Evolutionary conservation across 2,888 invertebrate genomes (phyloP), one percentile per base, ranked within the genome.

Genomic region (Ochropleura plecta): DNA sequence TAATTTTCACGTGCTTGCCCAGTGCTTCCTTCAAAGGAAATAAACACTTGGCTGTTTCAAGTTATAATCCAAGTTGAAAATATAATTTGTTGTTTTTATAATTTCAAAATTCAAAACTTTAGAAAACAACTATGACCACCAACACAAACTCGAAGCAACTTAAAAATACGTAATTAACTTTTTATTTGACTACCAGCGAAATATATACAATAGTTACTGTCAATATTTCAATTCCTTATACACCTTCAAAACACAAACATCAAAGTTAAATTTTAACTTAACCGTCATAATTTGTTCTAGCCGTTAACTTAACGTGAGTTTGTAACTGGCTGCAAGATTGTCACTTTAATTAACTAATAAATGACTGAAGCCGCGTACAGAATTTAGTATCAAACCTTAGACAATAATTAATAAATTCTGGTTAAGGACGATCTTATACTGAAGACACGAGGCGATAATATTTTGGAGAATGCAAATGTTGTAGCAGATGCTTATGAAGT

Each of bases 301-400:
- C 75, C 70, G 81, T 81, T 85, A 77, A 84, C 55, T 79, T 78
- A 85, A 83, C 71, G 72, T 44, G 76, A 85, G 78, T 78, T 85
- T 62, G 77, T 77, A 81, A 84, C 78, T 77, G 81, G 78, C 63
- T 74, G 51, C 72, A 78, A 85, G 77, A 78, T 83, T 81, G 86
- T 77, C 81, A 85, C 40, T 81, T 85, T 85, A 85, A 85, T 83
- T 81, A 83, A 81, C 71, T 85, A 78, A 85, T 85, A 83, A 85
- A 85, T 85, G 81, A 79, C 72, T 77, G 73, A 81, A 78, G 70
- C 65, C 67, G 16, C 57, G 69, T 76, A 64, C 81, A 74, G 69
- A 72, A 51, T 78, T 81, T 78, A 70, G 78, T 81, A 76, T 72
- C 78, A 76, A 81, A 82, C 79, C 75, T 68, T 75, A 70, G 75